These are phyloP conservation scores for Anisognathus igniventris DNA, from an alignment of 2,797 vertebrate genomes.

Conservation along the genomic window DNA sequence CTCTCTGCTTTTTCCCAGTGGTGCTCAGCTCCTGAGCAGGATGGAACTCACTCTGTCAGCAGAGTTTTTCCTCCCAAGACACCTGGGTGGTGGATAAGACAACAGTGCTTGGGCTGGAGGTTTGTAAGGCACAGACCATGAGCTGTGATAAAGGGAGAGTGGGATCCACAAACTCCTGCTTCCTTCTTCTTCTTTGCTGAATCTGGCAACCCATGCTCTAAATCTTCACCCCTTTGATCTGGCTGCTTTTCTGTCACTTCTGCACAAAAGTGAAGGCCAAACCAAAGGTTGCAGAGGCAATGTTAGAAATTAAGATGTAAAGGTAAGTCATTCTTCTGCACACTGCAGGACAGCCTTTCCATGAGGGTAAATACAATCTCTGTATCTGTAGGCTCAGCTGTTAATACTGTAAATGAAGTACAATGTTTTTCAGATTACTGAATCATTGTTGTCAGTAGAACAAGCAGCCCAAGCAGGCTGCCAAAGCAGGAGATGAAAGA, in stretches of 20 bases:
- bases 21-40: not conserved
- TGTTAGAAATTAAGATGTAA: not conserved
- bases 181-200: not conserved
- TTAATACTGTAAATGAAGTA: not conserved
- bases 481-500: conserved; percentile 9
- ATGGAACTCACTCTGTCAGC: not conserved
- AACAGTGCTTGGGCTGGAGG: not conserved
- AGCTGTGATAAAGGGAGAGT: not conserved
- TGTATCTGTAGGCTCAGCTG: conserved; percentile 3
- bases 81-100: not conserved
- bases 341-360: not conserved
- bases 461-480: not conserved
- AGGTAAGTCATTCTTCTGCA: not conserved
- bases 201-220: not conserved
- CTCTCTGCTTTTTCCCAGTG: not conserved
- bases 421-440: conserved; percentile 1
- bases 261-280: not conserved
- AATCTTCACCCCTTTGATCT: not conserved
- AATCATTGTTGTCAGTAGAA: conserved; percentile 6
- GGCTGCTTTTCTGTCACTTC: not conserved
- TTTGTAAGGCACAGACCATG: not conserved
- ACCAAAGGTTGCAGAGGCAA: not conserved
- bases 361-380: not conserved
- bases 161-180: fast-evolving
- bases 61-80: not conserved